Conservation (phyloP, 2,797 vertebrate species). For the Gorsachius magnificus region DNA sequence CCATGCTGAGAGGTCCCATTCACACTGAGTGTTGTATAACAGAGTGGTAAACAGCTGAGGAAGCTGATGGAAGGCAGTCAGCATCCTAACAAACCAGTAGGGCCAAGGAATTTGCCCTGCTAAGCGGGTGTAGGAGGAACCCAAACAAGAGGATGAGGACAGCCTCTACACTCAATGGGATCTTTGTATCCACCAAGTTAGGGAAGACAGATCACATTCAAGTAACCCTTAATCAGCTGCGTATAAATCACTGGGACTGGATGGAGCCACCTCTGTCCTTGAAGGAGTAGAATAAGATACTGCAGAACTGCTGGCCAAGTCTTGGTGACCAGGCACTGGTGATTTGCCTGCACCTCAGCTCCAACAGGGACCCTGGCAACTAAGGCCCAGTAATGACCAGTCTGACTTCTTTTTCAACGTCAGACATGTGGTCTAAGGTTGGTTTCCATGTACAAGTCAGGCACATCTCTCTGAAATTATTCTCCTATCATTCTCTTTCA, state of each 20-base stretch:
- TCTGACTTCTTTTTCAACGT: background rate
- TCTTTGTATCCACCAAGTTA: background rate
- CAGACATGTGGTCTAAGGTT: background rate
- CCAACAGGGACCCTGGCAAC: background rate
- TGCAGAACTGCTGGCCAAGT: background rate
- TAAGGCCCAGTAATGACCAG: background rate
- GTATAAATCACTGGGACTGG: background rate
- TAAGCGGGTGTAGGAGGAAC: background rate
- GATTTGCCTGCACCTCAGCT: background rate
- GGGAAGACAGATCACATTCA: background rate
- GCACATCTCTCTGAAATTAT: background rate
- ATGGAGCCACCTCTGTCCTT: background rate
- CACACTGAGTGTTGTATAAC: constrained; percentile 33
- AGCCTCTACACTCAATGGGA: accelerated
- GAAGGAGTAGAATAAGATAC: background rate
- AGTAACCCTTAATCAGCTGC: background rate
- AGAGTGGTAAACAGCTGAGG: background rate
- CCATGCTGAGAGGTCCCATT: constrained; percentile 1
- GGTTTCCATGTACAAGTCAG: background rate
- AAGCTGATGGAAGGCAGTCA: background rate
- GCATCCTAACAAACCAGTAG: background rate
- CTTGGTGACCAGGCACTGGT: background rate
- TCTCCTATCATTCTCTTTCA: background rate
- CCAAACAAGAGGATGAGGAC: background rate
- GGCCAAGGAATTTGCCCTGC: constrained; percentile 20